Conservation (phyloP, 2,888 invertebrate genomes). For the Lamellibrachia columna region DNA sequence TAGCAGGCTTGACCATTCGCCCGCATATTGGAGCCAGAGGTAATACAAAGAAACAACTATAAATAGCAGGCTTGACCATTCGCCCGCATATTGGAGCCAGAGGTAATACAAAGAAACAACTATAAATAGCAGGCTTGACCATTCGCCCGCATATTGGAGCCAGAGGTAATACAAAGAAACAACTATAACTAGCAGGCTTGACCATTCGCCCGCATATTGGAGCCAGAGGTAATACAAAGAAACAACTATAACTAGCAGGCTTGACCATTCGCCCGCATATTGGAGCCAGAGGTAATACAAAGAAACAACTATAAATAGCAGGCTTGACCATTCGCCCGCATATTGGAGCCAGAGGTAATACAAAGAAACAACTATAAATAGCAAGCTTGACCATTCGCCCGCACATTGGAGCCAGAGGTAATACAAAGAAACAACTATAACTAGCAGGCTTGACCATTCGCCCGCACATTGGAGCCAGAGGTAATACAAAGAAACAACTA, state of each 20-base stretch:
- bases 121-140: background rate
- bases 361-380: background rate
- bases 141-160: background rate
- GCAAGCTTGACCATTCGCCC: background rate
- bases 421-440: background rate
- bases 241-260: background rate
- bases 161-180: background rate
- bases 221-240: background rate
- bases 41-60: background rate
- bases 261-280: background rate
- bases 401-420: background rate
- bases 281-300: background rate
- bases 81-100: background rate
- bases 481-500: background rate
- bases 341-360: background rate
- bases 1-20: background rate
- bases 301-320: background rate
- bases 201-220: background rate
- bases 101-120: background rate
- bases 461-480: background rate
- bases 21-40: background rate
- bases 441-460: background rate
- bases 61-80: background rate
- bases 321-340: background rate
- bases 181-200: background rate